These are phyloP conservation scores for Sitobion miscanthi DNA, from an alignment of 1,140 invertebrate genomes.

Conservation along the genomic window DNA sequence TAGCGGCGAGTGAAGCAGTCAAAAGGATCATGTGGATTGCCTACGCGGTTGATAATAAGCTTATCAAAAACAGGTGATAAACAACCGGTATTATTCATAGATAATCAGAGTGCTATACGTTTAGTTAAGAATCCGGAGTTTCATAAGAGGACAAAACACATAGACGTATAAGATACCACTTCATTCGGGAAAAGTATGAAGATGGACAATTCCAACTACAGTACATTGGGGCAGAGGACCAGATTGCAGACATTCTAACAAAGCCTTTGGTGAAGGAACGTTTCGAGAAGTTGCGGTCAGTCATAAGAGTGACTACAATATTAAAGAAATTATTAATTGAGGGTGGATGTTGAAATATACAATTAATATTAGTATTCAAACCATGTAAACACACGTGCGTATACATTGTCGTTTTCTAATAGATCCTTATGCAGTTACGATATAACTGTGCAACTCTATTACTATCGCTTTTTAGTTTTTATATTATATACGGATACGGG, in stretches of 20 bases:
- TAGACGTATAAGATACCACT: neutral
- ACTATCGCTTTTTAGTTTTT: too few relatives aligned
- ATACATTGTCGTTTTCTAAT: too few relatives aligned
- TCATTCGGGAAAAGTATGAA: neutral
- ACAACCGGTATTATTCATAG: neutral
- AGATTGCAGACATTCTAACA: neutral
- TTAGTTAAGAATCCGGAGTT: neutral
- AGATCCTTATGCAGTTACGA: too few relatives aligned
- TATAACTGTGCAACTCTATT: too few relatives aligned
- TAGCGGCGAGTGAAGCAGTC: neutral
- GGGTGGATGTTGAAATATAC: too few relatives aligned
- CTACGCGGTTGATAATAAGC: neutral
- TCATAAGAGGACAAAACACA: neutral
- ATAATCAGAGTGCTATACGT: too few relatives aligned
- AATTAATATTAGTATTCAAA: too few relatives aligned
- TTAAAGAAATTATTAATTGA: too few relatives aligned
- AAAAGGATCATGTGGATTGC: neutral
- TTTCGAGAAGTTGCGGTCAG: too few relatives aligned
- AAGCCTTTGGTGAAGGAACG: neutral
- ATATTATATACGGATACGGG: too few relatives aligned
- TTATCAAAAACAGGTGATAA: neutral
- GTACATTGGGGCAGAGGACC: slow-evolving; percentile 3
- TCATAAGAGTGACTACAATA: too few relatives aligned
- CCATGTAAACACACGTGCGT: too few relatives aligned
- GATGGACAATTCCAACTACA: neutral